These are phyloP conservation scores for Dicrurus megarhynchus DNA, from an alignment of 2,113 vertebrate genomes.

Conservation along the genomic window DNA sequence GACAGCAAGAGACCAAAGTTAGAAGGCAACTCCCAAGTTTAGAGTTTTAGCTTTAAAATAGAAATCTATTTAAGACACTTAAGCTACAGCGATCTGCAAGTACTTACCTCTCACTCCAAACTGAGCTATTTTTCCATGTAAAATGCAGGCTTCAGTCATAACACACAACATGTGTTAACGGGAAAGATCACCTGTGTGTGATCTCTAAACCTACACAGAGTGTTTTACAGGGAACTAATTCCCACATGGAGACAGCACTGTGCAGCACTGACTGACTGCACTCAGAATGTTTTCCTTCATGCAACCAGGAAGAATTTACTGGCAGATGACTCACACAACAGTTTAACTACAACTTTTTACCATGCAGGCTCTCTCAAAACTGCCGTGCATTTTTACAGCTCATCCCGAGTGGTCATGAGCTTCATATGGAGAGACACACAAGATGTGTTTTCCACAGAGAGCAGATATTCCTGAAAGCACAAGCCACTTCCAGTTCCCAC, in stretches of 20 bases:
- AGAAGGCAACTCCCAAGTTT: not conserved
- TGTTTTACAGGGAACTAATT: not conserved
- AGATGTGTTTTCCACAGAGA: not conserved
- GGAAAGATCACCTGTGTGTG: not conserved
- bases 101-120: not conserved
- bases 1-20: not conserved
- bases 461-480: not conserved
- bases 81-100: not conserved
- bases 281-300: not conserved
- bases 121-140: not conserved
- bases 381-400: not conserved
- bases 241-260: not conserved
- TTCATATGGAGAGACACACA: not conserved
- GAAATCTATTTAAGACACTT: not conserved
- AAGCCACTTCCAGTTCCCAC: not conserved
- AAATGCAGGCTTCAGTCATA: not conserved
- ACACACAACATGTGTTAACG: accelerated
- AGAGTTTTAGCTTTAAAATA: not conserved
- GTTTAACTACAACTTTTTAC: not conserved
- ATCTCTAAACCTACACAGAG: not conserved
- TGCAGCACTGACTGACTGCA: not conserved
- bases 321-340: not conserved
- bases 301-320: not conserved
- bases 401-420: not conserved
- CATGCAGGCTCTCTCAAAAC: not conserved